Evolutionary conservation across 2,797 vertebrate genomes (phyloP).

Genomic region (Sebastes miniatus): DNA sequence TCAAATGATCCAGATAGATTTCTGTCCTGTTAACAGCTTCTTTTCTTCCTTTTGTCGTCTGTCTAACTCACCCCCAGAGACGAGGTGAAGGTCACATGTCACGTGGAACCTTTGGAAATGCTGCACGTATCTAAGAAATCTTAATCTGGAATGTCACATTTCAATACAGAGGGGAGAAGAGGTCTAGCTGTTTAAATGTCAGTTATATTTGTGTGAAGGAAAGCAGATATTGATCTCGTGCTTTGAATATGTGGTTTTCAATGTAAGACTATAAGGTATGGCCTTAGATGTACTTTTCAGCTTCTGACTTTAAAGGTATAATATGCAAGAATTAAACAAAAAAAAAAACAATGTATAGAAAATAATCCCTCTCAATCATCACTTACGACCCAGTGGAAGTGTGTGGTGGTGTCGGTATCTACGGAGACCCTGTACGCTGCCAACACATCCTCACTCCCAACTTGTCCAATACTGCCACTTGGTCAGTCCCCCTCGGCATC

Average conservation of each 20-base stretch:
- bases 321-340: neutral
- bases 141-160: conserved; percentile 22
- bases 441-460: no score
- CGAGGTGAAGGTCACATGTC: neutral
- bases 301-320: neutral
- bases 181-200: conserved; percentile 22
- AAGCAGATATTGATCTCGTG: neutral
- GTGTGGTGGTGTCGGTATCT: neutral
- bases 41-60: neutral
- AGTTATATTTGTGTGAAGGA: neutral
- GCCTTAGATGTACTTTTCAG: neutral
- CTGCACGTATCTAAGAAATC: neutral
- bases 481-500: no score
- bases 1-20: neutral
- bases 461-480: no score
- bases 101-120: neutral
- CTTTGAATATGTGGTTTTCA: neutral
- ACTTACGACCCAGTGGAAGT: neutral
- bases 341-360: neutral
- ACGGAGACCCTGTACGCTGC: no score
- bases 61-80: neutral
- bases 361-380: neutral
- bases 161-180: neutral
- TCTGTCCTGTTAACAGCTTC: no score
- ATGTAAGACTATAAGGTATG: neutral